phyloP scores from a whole-genome alignment of 2,113 vertebrate species.

The Oxyruncus cristatus region DNA sequence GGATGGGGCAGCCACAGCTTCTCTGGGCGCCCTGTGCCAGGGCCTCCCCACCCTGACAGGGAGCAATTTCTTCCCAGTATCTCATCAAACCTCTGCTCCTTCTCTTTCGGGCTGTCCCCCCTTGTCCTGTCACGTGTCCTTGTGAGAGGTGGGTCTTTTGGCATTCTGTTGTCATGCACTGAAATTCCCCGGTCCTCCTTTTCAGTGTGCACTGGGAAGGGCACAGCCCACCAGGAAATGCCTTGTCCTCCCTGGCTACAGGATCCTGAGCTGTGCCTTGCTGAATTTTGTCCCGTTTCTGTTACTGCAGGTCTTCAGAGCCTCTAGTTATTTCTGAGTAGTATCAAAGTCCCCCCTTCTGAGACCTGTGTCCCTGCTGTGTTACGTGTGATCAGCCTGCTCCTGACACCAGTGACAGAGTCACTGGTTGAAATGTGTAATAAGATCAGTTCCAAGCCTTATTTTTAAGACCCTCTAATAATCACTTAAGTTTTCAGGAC shows the following conservation, averaged over 20 bases:
- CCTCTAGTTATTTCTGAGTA: neutral
- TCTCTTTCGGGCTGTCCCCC: neutral
- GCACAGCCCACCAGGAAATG: neutral
- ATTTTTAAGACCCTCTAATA: neutral
- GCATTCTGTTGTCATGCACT: neutral
- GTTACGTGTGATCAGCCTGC: neutral
- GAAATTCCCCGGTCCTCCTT: neutral
- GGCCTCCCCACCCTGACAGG: neutral
- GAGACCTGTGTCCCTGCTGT: accelerated
- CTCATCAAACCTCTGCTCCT: neutral
- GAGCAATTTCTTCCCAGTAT: neutral
- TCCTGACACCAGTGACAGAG: neutral
- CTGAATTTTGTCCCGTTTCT: neutral
- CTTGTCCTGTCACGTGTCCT: neutral
- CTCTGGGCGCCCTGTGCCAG: neutral
- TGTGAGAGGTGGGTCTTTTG: neutral
- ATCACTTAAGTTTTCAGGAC: neutral
- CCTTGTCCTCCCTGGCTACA: neutral
- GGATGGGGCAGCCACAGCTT: neutral
- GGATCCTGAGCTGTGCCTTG: neutral
- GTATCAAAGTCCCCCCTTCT: neutral
- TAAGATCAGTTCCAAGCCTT: neutral
- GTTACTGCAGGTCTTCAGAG: neutral
- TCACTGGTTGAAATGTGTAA: neutral
- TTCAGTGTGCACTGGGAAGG: neutral